Percentiles rank a stretch among this genome's conserved stretches.
phyloP scores from a whole-genome alignment of 1,140 invertebrate genomes.

The Kradibia gibbosae region DNA sequence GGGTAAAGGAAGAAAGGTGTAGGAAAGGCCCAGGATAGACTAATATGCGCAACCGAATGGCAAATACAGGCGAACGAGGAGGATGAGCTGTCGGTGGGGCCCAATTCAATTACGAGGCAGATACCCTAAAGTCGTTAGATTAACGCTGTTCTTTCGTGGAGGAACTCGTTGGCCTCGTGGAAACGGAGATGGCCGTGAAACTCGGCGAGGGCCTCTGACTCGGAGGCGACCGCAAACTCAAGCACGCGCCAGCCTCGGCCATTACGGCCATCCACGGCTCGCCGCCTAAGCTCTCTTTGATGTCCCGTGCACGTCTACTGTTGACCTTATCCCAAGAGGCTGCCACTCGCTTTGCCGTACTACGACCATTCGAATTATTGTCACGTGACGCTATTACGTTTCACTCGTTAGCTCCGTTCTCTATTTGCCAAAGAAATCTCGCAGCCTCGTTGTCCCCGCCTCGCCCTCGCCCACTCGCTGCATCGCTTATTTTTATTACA shows the following conservation, averaged over 20 bases:
- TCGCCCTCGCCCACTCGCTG: no score
- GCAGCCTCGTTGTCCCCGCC: no score
- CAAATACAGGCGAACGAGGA: background rate
- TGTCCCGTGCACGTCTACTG: slow-evolving; percentile 6
- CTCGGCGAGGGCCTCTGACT: background rate
- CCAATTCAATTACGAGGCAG: slow-evolving; percentile 30
- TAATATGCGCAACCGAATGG: background rate
- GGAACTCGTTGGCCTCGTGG: background rate
- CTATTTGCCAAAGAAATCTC: slow-evolving; percentile 7
- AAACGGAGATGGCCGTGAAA: background rate
- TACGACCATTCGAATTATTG: slow-evolving; percentile 37
- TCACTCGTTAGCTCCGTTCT: slow-evolving; percentile 26
- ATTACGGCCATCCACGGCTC: slow-evolving; percentile 35
- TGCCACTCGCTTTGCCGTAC: background rate
- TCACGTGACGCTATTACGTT: slow-evolving; percentile 38
- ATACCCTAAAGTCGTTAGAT: background rate
- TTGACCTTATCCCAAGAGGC: slow-evolving; percentile 46
- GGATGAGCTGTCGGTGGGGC: background rate
- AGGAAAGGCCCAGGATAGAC: background rate
- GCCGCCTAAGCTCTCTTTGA: slow-evolving; percentile 31
- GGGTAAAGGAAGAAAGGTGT: background rate
- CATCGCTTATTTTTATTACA: background rate
- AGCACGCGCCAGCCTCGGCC: slow-evolving; percentile 12
- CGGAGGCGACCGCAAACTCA: background rate
- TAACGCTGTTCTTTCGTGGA: background rate